Conservation (phyloP, 2,888 invertebrate genomes). For the Tachina grossa region DNA sequence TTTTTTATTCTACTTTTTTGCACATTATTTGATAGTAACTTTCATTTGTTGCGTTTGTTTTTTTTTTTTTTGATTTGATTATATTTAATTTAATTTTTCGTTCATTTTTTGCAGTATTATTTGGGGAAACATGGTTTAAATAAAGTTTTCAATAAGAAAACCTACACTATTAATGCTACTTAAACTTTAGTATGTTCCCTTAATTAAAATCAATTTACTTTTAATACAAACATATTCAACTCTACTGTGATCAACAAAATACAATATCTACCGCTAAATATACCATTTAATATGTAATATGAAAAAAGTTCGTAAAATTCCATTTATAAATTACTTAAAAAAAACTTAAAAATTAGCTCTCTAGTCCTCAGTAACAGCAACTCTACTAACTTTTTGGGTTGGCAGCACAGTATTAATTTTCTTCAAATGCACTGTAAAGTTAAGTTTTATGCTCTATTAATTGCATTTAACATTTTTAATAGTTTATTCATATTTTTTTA, state of each 20-base stretch:
- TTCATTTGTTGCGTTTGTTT: constrained; percentile 65
- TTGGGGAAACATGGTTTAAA: constrained; percentile 80
- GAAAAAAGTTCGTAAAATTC: constrained; percentile 69
- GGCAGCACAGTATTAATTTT: constrained; percentile 41
- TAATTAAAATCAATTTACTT: constrained; percentile 44
- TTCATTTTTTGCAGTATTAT: constrained; percentile 79
- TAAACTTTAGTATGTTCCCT: constrained; percentile 50
- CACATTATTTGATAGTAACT: not conserved
- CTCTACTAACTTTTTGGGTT: constrained; percentile 57
- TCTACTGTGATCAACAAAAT: constrained; percentile 67
- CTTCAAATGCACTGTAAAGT: constrained; percentile 41
- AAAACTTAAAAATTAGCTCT: constrained; percentile 31
- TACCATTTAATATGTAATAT: constrained; percentile 38
- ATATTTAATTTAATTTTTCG: constrained; percentile 65
- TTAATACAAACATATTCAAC: constrained; percentile 42
- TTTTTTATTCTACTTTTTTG: constrained; percentile 4
- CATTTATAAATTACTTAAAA: constrained; percentile 36
- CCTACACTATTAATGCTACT: constrained; percentile 70
- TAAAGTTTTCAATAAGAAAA: constrained; percentile 79
- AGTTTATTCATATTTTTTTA: constrained; percentile 3
- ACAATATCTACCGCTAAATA: constrained; percentile 50
- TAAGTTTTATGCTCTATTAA: constrained; percentile 60
- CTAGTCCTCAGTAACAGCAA: constrained; percentile 16
- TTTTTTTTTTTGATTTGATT: constrained; percentile 75
- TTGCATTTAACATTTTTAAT: constrained; percentile 49